These are phyloP conservation scores for Bombus sibiricus DNA, from an alignment of 1,140 invertebrate genomes.

Conservation along the genomic window DNA sequence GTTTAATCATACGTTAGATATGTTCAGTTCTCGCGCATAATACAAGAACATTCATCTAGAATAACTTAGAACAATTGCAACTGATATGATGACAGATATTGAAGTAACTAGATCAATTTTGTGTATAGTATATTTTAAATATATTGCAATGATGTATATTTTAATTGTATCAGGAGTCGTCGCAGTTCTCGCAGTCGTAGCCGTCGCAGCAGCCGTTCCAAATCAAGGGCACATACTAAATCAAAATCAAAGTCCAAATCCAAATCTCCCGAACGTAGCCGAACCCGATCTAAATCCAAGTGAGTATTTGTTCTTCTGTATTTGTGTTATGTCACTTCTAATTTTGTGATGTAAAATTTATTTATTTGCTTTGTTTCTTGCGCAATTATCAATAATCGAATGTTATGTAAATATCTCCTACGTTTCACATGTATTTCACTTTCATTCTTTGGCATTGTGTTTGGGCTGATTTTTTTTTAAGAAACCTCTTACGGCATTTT, in stretches of 20 bases:
- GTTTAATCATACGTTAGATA: background rate
- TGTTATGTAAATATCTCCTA: background rate
- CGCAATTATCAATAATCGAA: constrained; percentile 55
- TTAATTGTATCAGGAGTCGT: constrained; percentile 75
- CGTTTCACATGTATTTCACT: constrained; percentile 14
- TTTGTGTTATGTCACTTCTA: constrained; percentile 45
- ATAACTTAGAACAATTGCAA: background rate
- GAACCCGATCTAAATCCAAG: constrained; percentile 85
- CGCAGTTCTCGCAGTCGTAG: constrained; percentile 84
- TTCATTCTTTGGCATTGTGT: constrained; percentile 70
- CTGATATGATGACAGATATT: background rate
- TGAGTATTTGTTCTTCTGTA: constrained; percentile 71
- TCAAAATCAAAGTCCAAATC: constrained; percentile 88
- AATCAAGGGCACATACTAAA: constrained; percentile 87
- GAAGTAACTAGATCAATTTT: background rate
- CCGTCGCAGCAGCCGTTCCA: constrained; percentile 87
- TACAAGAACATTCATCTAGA: background rate
- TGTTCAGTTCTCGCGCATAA: background rate
- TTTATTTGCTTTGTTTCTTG: constrained; percentile 63
- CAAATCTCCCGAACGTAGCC: constrained; percentile 87
- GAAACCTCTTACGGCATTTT: constrained; percentile 56
- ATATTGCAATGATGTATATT: constrained; percentile 9
- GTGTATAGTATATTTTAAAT: background rate
- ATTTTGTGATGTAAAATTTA: constrained; percentile 39
- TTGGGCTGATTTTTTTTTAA: constrained; percentile 65